These are phyloP conservation scores for Spilogale gracilis DNA, from an alignment of 2,113 vertebrate species.

Conservation along the genomic window DNA sequence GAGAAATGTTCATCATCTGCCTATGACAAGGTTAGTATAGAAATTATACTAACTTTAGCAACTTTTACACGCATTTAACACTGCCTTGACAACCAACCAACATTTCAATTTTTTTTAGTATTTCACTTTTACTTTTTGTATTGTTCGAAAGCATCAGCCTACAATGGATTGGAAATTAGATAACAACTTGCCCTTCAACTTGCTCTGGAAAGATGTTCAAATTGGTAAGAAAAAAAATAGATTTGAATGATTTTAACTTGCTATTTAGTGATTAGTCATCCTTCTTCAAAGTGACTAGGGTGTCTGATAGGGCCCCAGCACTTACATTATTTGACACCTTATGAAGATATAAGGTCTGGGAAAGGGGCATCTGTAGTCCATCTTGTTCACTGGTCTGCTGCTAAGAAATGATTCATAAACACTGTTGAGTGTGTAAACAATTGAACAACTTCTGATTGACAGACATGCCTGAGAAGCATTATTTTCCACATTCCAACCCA, in stretches of 20 bases:
- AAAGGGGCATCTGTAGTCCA: neutral
- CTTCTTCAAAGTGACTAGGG: neutral
- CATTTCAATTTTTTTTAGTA: neutral
- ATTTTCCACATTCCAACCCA: neutral
- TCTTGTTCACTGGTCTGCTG: neutral
- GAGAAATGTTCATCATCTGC: neutral
- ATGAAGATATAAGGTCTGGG: neutral
- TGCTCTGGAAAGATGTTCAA: neutral
- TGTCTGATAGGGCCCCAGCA: neutral
- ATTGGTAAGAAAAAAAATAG: neutral
- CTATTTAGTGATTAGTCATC: neutral
- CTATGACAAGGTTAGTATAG: neutral
- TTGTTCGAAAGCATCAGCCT: neutral
- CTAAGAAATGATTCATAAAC: neutral
- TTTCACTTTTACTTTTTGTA: constrained; percentile 30
- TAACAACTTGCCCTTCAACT: neutral
- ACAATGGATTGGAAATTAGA: neutral
- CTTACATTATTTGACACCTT: neutral
- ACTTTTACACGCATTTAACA: neutral
- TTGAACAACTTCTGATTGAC: neutral
- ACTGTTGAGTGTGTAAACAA: neutral
- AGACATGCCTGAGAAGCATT: neutral
- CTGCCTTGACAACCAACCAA: neutral
- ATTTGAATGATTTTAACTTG: neutral
- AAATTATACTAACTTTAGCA: neutral